A percentile compares a stretch with the other conserved stretches of the same genome.
phyloP scores from a whole-genome alignment of 2,888 invertebrate species.

The Diaprepes abbreviatus region DNA sequence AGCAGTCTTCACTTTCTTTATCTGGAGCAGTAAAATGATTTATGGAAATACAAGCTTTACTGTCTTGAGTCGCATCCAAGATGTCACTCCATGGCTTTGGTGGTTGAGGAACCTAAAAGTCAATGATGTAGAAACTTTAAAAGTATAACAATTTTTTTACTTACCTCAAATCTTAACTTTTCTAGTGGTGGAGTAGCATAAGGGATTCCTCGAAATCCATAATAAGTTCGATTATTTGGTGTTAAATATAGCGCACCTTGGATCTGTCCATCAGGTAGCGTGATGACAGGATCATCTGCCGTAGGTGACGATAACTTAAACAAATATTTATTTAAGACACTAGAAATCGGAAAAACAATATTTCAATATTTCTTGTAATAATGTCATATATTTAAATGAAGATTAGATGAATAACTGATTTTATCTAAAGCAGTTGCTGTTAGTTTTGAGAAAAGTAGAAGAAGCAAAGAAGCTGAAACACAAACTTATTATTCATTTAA shows the following conservation, averaged over 20 bases:
- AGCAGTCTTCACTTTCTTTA: conserved; percentile 26
- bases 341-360: too few species aligned
- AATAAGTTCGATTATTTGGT: conserved; percentile 6
- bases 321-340: background rate
- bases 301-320: background rate
- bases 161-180: conserved; percentile 23
- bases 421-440: too few species aligned
- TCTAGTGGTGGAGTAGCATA: conserved; percentile 20
- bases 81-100: conserved; percentile 9
- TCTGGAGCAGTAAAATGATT: background rate
- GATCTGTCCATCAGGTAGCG: too few species aligned
- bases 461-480: too few species aligned
- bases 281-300: too few species aligned
- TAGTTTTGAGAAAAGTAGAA: too few species aligned
- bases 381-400: too few species aligned
- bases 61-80: conserved; percentile 10
- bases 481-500: too few species aligned
- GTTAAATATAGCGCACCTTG: conserved; percentile 2
- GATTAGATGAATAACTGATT: too few species aligned
- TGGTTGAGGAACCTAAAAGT: conserved; percentile 21
- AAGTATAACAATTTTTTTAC: too few species aligned
- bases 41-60: conserved; percentile 16
- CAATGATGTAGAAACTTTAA: too few species aligned
- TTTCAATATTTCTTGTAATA: too few species aligned
- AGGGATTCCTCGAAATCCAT: conserved; percentile 24